Percentiles rank a stretch among this genome's conserved stretches.
These are phyloP conservation scores for Chrysotoxum bicinctum DNA, from an alignment of 2,888 invertebrate species.

Conservation along the genomic window DNA sequence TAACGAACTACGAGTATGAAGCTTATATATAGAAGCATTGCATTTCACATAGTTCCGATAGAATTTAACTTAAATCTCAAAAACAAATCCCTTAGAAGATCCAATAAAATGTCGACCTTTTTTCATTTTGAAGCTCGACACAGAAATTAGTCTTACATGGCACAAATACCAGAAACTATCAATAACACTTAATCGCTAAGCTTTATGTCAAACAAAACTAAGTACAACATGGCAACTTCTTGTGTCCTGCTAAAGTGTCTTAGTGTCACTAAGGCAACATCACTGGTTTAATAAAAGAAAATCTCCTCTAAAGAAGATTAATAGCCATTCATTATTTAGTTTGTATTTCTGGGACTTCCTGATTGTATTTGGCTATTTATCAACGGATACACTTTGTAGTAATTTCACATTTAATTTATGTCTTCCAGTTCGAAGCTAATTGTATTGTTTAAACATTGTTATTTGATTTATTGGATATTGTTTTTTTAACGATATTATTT, in stretches of 20 bases:
- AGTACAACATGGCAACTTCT: not conserved
- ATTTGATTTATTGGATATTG: not conserved
- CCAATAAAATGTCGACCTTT: too few species aligned
- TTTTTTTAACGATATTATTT: not conserved
- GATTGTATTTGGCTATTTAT: not conserved
- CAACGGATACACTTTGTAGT: not conserved
- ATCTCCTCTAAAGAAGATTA: conserved; percentile 18
- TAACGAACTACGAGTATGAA: too few species aligned
- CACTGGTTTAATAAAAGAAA: not conserved
- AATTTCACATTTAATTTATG: not conserved
- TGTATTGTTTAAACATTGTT: not conserved
- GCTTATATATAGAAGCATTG: too few species aligned
- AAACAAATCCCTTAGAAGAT: too few species aligned
- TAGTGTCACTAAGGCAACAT: not conserved
- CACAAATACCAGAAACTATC: conserved; percentile 9
- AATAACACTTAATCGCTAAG: conserved; percentile 24
- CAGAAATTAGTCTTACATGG: conserved; percentile 2
- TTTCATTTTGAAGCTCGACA: not conserved
- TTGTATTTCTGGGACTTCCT: not conserved
- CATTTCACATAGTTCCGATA: too few species aligned
- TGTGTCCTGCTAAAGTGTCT: not conserved
- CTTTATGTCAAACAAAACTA: conserved; percentile 1
- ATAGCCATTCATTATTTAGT: conserved; percentile 1
- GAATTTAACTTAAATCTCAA: too few species aligned
- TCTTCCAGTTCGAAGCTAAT: not conserved